Evolutionary conservation across 1,140 invertebrate genomes (phyloP).

Genomic region (Campodea augens): DNA sequence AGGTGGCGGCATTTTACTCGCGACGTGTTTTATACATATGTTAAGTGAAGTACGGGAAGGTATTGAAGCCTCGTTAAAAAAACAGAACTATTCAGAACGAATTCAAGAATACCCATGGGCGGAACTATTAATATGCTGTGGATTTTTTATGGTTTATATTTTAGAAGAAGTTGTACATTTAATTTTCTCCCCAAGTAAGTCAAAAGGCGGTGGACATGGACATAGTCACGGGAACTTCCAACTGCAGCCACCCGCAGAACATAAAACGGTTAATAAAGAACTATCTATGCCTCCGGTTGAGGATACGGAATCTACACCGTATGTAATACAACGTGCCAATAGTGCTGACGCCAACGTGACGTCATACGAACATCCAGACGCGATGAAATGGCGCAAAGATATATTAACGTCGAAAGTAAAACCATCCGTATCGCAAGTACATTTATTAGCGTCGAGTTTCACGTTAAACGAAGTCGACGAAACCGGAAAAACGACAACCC

Average conservation of each 20-base stretch:
- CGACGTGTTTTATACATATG: conserved; percentile 33
- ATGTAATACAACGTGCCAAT: background rate
- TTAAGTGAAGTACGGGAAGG: conserved; percentile 29
- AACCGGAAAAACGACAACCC: no score
- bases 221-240: background rate
- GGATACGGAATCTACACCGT: no score
- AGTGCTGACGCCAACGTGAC: background rate
- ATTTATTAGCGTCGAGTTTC: conserved; percentile 1
- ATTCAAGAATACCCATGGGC: conserved; percentile 23
- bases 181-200: background rate
- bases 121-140: conserved; percentile 31
- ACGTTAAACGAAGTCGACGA: background rate
- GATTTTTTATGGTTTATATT: conserved; percentile 36
- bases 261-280: no score
- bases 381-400: background rate
- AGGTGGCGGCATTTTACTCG: conserved; percentile 34
- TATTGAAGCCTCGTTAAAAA: conserved; percentile 4
- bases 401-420: background rate
- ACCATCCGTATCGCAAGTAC: background rate
- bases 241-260: background rate
- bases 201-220: background rate
- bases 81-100: conserved; percentile 4
- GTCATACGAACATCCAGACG: background rate
- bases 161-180: conserved; percentile 31
- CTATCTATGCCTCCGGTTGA: no score